Conservation (phyloP, 2,113 vertebrate species). For the Daubentonia madagascariensis region DNA sequence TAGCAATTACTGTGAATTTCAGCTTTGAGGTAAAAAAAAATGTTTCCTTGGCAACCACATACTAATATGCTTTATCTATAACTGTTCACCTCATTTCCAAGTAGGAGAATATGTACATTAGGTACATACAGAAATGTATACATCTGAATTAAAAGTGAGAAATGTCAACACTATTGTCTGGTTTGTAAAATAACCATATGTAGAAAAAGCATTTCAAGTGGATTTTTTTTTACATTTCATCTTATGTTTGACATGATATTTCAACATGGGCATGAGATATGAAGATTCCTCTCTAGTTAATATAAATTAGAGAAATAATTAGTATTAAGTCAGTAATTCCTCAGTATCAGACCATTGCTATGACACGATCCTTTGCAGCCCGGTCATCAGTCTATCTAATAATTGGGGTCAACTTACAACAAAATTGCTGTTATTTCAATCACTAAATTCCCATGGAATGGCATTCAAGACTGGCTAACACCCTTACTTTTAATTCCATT, state of each 20-base stretch:
- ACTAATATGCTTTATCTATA: background rate
- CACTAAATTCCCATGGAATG: background rate
- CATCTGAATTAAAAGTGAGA: background rate
- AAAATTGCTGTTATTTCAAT: background rate
- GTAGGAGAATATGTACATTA: background rate
- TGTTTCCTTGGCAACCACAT: conserved; percentile 49
- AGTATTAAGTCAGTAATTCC: background rate
- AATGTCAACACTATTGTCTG: background rate
- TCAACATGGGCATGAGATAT: background rate
- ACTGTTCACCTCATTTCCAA: background rate
- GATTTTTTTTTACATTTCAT: background rate
- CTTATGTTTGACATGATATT: background rate
- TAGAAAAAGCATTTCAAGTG: background rate
- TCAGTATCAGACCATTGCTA: background rate
- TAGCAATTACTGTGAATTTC: conserved; percentile 40
- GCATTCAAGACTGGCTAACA: background rate
- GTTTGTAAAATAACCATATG: background rate
- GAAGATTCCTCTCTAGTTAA: background rate
- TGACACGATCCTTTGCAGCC: background rate
- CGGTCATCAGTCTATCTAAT: background rate
- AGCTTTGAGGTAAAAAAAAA: conserved; percentile 6
- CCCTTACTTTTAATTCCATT: background rate
- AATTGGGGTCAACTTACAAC: background rate
- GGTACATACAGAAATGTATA: background rate
- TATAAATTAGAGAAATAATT: background rate